phyloP scores from a whole-genome alignment of 2,113 vertebrate genomes.

The Lucifuga dentata region DNA sequence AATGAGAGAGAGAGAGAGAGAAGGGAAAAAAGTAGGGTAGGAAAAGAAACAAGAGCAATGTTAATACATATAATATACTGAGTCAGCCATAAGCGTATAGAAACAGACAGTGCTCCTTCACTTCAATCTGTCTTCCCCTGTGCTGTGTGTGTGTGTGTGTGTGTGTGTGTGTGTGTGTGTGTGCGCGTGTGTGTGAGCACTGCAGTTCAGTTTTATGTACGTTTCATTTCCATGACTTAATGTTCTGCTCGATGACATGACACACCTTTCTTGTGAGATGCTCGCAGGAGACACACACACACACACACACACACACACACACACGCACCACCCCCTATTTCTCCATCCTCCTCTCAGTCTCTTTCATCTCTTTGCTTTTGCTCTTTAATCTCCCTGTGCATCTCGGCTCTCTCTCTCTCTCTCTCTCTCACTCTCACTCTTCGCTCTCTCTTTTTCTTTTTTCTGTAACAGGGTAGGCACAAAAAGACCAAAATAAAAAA shows the following conservation, averaged over 20 bases:
- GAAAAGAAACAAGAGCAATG: slow-evolving; percentile 19
- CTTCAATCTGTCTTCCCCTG: slow-evolving; percentile 19
- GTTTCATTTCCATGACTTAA: slow-evolving; percentile 52
- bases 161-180: slow-evolving; percentile 37
- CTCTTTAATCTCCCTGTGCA: slow-evolving; percentile 50
- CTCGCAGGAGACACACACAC: background rate
- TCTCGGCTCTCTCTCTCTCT: slow-evolving; percentile 11
- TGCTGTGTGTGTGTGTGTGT: slow-evolving; percentile 25
- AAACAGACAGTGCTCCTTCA: slow-evolving; percentile 29
- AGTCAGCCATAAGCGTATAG: slow-evolving; percentile 14
- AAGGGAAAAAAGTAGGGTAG: background rate
- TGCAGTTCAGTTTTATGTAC: slow-evolving; percentile 29
- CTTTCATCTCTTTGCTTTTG: slow-evolving; percentile 57
- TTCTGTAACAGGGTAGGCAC: slow-evolving; percentile 15
- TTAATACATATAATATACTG: slow-evolving; percentile 37
- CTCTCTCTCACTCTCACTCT: slow-evolving; percentile 11
- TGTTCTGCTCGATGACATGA: slow-evolving; percentile 20
- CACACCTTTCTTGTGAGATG: slow-evolving; percentile 34
- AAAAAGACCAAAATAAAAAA: no score
- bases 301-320: slow-evolving; percentile 11
- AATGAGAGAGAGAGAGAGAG: background rate
- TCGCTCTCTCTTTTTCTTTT: slow-evolving; percentile 7
- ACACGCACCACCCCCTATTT: background rate
- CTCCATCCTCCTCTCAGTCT: slow-evolving; percentile 22
- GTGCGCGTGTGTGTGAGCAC: slow-evolving; percentile 7